phyloP scores from a whole-genome alignment of 2,888 invertebrate genomes.

The Erebia epiphron region DNA sequence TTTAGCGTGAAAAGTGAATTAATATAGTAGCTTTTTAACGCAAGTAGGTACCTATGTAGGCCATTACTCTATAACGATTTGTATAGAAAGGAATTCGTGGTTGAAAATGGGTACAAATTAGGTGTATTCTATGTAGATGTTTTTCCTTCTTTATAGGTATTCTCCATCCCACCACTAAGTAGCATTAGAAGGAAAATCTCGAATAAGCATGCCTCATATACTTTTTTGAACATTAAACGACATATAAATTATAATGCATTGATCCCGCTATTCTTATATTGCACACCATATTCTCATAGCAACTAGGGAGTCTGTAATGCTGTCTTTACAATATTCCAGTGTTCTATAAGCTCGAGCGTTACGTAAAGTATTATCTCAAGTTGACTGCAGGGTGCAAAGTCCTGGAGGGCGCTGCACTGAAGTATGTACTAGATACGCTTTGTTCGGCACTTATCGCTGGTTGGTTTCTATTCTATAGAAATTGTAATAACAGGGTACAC shows the following conservation, averaged over 20 bases:
- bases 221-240: too few relatives aligned
- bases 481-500: conserved; percentile 26
- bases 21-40: not conserved
- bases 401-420: conserved; percentile 61
- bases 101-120: not conserved
- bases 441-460: conserved; percentile 51
- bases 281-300: conserved; percentile 31
- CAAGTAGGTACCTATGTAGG: not conserved
- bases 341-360: conserved; percentile 59
- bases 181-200: too few relatives aligned
- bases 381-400: conserved; percentile 63
- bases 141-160: too few relatives aligned
- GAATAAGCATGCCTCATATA: too few relatives aligned
- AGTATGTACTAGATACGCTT: conserved; percentile 52
- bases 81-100: not conserved
- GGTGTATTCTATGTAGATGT: too few relatives aligned
- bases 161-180: too few relatives aligned
- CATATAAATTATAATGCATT: too few relatives aligned
- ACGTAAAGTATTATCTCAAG: conserved; percentile 68
- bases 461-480: conserved; percentile 28
- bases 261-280: too few relatives aligned
- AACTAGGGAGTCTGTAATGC: conserved; percentile 40
- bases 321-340: conserved; percentile 55
- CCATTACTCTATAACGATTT: not conserved
- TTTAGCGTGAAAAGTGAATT: conserved; percentile 28